Conservation (phyloP, 2,797 vertebrate species). For the Gymnothorax javanicus region DNA sequence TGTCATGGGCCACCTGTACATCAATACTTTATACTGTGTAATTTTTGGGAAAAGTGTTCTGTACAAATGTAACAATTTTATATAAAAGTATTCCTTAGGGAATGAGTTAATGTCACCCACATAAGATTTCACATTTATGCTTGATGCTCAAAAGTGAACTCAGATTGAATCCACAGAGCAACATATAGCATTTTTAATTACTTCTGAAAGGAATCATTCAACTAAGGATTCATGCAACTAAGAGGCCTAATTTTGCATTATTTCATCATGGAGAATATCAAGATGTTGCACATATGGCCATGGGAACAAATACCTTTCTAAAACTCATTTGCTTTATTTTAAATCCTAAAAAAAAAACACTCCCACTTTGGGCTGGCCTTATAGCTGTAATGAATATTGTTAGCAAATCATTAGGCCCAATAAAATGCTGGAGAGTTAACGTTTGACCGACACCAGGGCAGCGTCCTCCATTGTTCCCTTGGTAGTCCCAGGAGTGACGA, state of each 20-base stretch:
- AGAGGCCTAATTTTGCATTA: not conserved
- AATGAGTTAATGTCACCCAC: not conserved
- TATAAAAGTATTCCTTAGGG: too few relatives aligned
- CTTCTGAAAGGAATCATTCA: not conserved
- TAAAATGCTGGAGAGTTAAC: slow-evolving; percentile 77
- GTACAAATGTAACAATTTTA: too few relatives aligned
- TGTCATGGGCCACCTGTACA: too few relatives aligned
- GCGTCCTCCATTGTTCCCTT: slow-evolving; percentile 44
- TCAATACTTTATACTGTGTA: too few relatives aligned
- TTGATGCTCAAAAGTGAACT: not conserved
- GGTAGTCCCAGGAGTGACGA: slow-evolving; percentile 52
- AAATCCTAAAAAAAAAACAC: not conserved
- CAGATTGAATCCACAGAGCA: not conserved
- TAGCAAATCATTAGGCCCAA: slow-evolving; percentile 84
- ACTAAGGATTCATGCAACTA: not conserved
- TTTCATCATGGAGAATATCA: not conserved
- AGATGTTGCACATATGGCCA: not conserved
- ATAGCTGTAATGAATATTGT: slow-evolving; percentile 53
- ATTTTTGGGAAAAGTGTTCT: too few relatives aligned
- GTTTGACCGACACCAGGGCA: slow-evolving; percentile 71
- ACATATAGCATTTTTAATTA: not conserved
- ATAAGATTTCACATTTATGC: not conserved
- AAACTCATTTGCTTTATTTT: not conserved
- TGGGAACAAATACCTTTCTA: not conserved
- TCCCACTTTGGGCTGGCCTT: slow-evolving; percentile 53